Evolutionary conservation across 2,888 invertebrate genomes (phyloP).

Genomic region (Oxyscelio sp.): DNA sequence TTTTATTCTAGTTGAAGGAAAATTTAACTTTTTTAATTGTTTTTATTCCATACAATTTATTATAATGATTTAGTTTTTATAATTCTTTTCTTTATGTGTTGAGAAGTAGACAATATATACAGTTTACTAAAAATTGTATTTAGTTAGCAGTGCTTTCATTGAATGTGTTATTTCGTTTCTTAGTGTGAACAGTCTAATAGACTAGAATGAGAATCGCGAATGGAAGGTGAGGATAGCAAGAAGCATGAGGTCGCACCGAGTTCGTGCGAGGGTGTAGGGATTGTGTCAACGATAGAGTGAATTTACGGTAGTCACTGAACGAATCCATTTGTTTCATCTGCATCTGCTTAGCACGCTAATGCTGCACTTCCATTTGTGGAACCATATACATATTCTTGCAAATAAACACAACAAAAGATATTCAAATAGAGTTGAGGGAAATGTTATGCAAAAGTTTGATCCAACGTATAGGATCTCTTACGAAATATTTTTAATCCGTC

Average conservation of each 20-base stretch:
- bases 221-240: slow-evolving; percentile 73
- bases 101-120: too few relatives aligned
- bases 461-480: background rate
- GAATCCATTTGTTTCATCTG: slow-evolving; percentile 88
- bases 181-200: slow-evolving; percentile 55
- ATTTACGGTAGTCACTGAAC: slow-evolving; percentile 87
- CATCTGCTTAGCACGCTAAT: slow-evolving; percentile 87
- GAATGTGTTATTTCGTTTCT: slow-evolving; percentile 34
- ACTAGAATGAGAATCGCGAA: slow-evolving; percentile 59
- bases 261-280: slow-evolving; percentile 87
- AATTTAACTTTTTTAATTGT: too few relatives aligned
- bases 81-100: too few relatives aligned
- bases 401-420: slow-evolving; percentile 56
- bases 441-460: slow-evolving; percentile 20
- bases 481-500: background rate
- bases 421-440: slow-evolving; percentile 43
- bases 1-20: too few relatives aligned
- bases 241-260: slow-evolving; percentile 78
- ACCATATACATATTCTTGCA: slow-evolving; percentile 58
- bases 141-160: background rate
- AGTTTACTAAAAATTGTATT: too few relatives aligned
- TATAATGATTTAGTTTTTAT: too few relatives aligned
- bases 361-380: slow-evolving; percentile 77
- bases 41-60: too few relatives aligned
- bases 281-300: slow-evolving; percentile 86